Base-by-base conservation (phyloP, 2,888 invertebrate species). In the Zeuzera pyrina region DNA sequence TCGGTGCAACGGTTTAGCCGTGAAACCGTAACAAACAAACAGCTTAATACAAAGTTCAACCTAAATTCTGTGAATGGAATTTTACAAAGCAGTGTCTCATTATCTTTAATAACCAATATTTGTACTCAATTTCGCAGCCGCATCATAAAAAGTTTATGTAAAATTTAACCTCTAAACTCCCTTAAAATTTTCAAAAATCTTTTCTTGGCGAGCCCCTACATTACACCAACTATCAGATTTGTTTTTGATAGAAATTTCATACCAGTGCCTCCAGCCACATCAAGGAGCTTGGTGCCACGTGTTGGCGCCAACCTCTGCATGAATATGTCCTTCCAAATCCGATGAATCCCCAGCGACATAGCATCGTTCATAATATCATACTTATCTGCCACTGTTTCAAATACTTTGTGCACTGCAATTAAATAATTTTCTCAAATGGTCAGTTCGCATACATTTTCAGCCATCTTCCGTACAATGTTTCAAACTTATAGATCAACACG, bases 281-380 rank as follows among this genome's bases (percentile, higher is more conserved):
- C 99, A 10, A 99, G 70, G 3, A 98, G 79, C 43, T 86, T 88
- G 14, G 90, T 94, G 36, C 90, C 91, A 30, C 86, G 88, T 2
- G 87, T 87, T 0, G 97, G 94, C 2, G 89, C 88, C 26, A 98
- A 73, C 27, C 89, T 86, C 34, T 89, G 86, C 39, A 99, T 89
- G 53, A 98, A 96, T 32, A 91, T 87, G 63, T 98, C 97, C 68
- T 99, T 99, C 99, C 99, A 99, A 2, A 98, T 44, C 26, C 98
- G 84, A 72, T 99, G 99, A 36, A 98, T 87, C 3, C 98, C 98
- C 40, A 91, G 78, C 31, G 97, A 98, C 98, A 99, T 97, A 1
- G 89, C 91, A 85, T 99, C 99, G 64, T 99, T 99, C 98, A 99
- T 99, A 34, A 91, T 55, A 68, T 99, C 99, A 68, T 99, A 99